These are phyloP conservation scores for Morinoia aosen DNA, from an alignment of 2,888 invertebrate species.

Conservation along the genomic window DNA sequence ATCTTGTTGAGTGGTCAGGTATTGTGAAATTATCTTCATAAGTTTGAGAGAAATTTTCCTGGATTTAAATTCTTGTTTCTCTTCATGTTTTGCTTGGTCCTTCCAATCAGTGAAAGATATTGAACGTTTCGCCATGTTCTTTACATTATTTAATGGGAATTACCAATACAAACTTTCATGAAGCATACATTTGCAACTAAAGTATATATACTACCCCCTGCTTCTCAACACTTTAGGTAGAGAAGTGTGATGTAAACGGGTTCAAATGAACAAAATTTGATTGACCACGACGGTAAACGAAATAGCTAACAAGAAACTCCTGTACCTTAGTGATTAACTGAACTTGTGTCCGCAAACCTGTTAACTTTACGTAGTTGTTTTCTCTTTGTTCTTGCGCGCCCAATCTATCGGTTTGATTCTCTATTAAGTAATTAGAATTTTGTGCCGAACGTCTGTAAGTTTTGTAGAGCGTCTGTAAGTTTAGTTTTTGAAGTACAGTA, in stretches of 20 bases:
- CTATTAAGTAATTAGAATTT: background rate
- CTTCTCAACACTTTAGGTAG: background rate
- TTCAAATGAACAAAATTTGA: background rate
- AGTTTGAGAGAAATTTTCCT: background rate
- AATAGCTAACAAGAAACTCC: background rate
- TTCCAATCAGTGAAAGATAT: background rate
- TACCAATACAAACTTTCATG: background rate
- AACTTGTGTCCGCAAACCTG: background rate
- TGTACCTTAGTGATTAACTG: background rate
- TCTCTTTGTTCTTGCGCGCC: background rate
- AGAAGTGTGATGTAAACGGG: background rate
- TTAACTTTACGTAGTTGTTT: background rate
- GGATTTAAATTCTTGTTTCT: background rate
- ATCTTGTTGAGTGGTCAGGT: background rate
- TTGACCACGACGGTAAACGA: background rate
- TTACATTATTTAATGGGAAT: background rate
- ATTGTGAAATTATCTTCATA: background rate
- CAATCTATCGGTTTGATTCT: background rate
- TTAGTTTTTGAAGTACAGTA: background rate
- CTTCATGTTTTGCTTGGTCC: background rate
- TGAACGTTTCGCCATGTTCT: background rate
- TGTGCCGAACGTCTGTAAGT: background rate
- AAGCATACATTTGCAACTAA: no score
- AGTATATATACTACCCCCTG: no score
- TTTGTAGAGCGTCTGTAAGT: no score